Base-by-base conservation (phyloP, 2,113 vertebrate species). In the Pampusana beccarii region DNA sequence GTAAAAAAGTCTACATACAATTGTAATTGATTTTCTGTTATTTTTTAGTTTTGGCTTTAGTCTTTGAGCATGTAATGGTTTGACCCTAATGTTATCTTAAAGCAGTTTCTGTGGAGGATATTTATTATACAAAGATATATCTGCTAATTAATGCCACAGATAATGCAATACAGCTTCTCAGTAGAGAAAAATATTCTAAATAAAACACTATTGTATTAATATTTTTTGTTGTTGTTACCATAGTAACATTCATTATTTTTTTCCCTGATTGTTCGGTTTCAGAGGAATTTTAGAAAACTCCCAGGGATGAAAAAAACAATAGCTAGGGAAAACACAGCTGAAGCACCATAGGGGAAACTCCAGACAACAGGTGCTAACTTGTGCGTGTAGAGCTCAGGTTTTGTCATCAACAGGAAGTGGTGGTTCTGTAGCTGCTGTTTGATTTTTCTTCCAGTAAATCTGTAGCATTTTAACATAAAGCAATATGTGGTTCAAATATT, bases 401-500 rank as follows among this genome's bases (percentile, higher is more conserved):
- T 93, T 84, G 51, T 82, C 80, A 81, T 75, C 69, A 88, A 90
- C 38, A 95, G 90, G 80, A 96, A 92, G 72, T 11, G 69, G 28
- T 80, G 48, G 25, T 56, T 94, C 71, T 83, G 51, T 67, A 78
- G 38, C 62, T 93, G 75, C 53, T 73, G 48, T 96, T 96, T 80
- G 56, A 75, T 94, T 96, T 85, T 25, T 42, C 50, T 97, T 98
- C 94, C 96, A 96, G 83, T 92, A 97, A 97, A 95, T 92, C 66
- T 62, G 56, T 95, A 90, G 50, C 70, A 74, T 73, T 96, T 95
- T 79, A 95, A 84, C 79, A 90, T 75, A 96, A 95, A 97, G 67
- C 42, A 97, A 40, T 58, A 79, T 38, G 44, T 84, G 50, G 53
- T 93, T 97, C 89, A 91, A 97, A 95, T 97, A 97, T 94, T 93